These are phyloP conservation scores for Pontoporia blainvillei DNA, from an alignment of 2,113 vertebrate species.

Conservation along the genomic window DNA sequence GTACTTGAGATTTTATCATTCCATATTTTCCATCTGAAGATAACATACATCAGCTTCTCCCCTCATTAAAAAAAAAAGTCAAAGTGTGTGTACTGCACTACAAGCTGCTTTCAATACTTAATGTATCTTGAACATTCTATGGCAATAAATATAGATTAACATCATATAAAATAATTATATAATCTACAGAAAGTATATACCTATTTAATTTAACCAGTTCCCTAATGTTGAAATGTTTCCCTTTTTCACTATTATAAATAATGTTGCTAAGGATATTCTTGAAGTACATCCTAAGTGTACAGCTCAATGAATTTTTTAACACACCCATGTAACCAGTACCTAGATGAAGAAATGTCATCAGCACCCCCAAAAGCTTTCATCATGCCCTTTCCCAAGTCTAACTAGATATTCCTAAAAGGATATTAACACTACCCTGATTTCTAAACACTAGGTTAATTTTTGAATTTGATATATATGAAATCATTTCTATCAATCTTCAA, in stretches of 20 bases:
- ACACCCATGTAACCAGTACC: neutral
- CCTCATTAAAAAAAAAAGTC: neutral
- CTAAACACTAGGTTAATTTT: neutral
- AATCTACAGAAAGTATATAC: neutral
- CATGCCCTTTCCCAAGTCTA: neutral
- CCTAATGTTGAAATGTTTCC: constrained; percentile 23
- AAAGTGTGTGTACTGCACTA: neutral
- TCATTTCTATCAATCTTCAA: constrained; percentile 3
- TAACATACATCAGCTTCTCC: neutral
- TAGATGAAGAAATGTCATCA: constrained; percentile 25
- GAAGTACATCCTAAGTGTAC: neutral
- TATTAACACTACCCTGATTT: neutral
- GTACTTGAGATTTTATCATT: neutral
- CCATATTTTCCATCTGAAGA: constrained; percentile 5
- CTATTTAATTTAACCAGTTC: constrained; percentile 16
- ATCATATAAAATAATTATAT: neutral
- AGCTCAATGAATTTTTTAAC: constrained; percentile 17
- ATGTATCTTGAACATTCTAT: neutral
- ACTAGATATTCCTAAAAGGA: neutral
- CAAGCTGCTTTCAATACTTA: neutral
- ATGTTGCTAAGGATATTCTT: neutral
- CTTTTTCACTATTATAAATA: neutral
- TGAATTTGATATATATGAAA: neutral
- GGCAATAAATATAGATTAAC: neutral
- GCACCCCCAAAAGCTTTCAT: neutral